phyloP scores from a whole-genome alignment of 2,113 vertebrate species.

The Seriola quinqueradiata region DNA sequence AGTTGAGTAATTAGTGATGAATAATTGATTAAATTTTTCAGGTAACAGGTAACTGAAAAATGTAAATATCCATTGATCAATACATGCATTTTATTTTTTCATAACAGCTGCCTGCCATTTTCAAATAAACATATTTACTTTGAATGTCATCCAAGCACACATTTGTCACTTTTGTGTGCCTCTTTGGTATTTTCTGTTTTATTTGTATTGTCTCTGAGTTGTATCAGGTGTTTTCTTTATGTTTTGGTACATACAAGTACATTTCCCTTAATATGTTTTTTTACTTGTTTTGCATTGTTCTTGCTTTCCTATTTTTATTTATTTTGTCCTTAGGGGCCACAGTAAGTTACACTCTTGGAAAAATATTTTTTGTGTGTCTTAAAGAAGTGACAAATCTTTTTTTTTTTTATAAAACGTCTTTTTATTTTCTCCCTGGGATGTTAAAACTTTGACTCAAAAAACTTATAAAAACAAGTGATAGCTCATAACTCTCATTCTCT shows the following conservation, averaged over 20 bases:
- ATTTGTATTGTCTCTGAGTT: background rate
- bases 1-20: background rate
- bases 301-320: conserved; percentile 1
- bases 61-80: background rate
- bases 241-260: background rate
- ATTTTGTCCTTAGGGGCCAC: conserved; percentile 7
- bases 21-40: conserved; percentile 1
- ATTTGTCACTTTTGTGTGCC: too few relatives aligned
- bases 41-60: background rate
- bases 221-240: background rate
- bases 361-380: background rate
- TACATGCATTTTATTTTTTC: background rate
- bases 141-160: too few relatives aligned
- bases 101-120: background rate
- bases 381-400: background rate
- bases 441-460: background rate
- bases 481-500: background rate
- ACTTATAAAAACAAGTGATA: background rate
- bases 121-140: background rate
- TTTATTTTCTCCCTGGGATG: background rate
- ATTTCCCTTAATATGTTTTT: background rate
- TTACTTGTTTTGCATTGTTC: background rate
- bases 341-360: background rate
- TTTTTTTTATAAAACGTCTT: background rate
- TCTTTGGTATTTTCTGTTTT: background rate